phyloP scores from a whole-genome alignment of 2,797 vertebrate genomes.

The Gorsachius magnificus region DNA sequence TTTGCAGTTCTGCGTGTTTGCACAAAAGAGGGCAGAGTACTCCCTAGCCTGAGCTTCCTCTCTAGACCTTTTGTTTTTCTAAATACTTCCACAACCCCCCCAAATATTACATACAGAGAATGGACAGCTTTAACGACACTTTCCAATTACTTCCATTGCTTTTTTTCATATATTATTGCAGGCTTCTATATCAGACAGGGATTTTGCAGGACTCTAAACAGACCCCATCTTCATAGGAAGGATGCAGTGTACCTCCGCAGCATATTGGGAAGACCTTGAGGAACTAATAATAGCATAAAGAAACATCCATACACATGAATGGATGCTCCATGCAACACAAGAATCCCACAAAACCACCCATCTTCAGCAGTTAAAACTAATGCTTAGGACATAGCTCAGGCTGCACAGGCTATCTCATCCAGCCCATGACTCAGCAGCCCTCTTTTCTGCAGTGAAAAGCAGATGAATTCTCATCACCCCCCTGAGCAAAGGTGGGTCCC shows the following conservation, averaged over 20 bases:
- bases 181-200: not conserved
- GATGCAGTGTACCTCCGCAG: not conserved
- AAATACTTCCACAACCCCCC: not conserved
- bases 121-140: not conserved
- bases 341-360: not conserved
- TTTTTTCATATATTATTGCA: not conserved
- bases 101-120: not conserved
- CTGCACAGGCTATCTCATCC: not conserved
- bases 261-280: not conserved
- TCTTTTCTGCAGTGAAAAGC: not conserved
- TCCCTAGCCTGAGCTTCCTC: not conserved
- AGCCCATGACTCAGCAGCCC: not conserved
- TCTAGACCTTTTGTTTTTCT: not conserved
- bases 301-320: accelerated
- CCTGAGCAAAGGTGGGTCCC: not conserved
- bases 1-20: not conserved
- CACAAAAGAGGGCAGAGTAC: not conserved
- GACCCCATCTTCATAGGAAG: not conserved
- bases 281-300: not conserved
- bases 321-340: not conserved
- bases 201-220: not conserved
- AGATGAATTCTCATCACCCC: accelerated
- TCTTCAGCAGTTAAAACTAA: not conserved
- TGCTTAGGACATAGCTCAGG: not conserved
- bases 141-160: not conserved